Conservation (phyloP, 2,113 vertebrate species). For the Crotophaga sulcirostris region DNA sequence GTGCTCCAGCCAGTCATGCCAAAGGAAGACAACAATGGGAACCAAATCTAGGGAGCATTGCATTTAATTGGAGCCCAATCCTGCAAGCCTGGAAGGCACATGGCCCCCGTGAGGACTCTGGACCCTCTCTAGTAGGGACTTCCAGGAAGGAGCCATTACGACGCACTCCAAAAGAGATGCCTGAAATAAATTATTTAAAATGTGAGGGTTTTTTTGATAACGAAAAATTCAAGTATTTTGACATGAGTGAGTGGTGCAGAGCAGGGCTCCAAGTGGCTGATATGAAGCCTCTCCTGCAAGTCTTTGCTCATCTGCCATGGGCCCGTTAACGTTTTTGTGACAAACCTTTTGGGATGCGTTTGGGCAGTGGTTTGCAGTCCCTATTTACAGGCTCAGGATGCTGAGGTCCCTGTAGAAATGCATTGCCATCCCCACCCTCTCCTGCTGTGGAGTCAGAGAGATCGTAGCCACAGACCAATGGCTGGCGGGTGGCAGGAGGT, state of each 20-base stretch:
- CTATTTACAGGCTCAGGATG: rapidly evolving
- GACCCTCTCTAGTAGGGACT: background rate
- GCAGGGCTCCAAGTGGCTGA: background rate
- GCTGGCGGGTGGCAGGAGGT: background rate
- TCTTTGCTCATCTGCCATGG: rapidly evolving
- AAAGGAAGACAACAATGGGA: slow-evolving; percentile 47
- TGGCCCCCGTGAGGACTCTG: rapidly evolving
- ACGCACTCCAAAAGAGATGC: background rate
- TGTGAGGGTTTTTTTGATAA: background rate
- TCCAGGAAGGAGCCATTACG: background rate
- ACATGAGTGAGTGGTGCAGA: background rate
- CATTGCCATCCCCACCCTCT: background rate
- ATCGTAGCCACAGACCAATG: rapidly evolving
- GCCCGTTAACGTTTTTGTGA: background rate
- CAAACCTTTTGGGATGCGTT: background rate
- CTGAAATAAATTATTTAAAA: background rate
- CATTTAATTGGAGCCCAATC: background rate
- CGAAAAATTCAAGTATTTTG: background rate
- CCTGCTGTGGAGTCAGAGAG: background rate
- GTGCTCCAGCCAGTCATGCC: background rate
- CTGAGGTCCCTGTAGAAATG: background rate
- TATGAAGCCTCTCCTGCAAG: background rate
- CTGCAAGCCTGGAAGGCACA: background rate
- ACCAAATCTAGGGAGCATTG: slow-evolving; percentile 28
- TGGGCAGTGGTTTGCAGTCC: background rate